Percentiles rank a stretch among this genome's conserved stretches.
Conservation (phyloP, 2,113 vertebrate genomes). For the Sander vitreus region DNA sequence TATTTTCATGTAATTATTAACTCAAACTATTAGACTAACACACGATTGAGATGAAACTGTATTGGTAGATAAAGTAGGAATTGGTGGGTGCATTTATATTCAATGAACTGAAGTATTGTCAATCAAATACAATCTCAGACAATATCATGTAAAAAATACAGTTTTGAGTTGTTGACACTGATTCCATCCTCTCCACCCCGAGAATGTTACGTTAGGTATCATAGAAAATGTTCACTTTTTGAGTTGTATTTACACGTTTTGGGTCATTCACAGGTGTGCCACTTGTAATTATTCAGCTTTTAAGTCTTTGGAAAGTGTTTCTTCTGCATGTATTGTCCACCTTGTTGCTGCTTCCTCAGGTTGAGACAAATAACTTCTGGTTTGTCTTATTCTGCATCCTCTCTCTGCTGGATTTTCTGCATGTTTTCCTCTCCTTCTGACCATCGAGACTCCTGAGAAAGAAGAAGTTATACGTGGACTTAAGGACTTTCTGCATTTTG, state of each 20-base stretch:
- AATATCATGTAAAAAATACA: background rate
- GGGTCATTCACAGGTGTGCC: background rate
- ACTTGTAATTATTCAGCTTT: background rate
- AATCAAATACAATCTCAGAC: background rate
- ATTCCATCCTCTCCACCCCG: slow-evolving; percentile 39
- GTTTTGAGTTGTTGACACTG: background rate
- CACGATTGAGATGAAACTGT: background rate
- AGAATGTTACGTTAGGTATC: slow-evolving; percentile 21
- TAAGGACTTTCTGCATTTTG: background rate
- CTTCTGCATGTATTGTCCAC: background rate
- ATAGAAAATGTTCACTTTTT: slow-evolving; percentile 29
- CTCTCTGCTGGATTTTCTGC: slow-evolving; percentile 47
- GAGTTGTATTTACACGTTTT: slow-evolving; percentile 9
- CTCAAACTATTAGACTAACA: background rate
- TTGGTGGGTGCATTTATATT: slow-evolving; percentile 12
- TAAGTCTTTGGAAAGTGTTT: slow-evolving; percentile 6
- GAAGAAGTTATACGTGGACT: background rate
- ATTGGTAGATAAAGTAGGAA: slow-evolving; percentile 24
- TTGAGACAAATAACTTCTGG: slow-evolving; percentile 52
- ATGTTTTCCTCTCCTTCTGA: slow-evolving; percentile 23
- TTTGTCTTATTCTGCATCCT: slow-evolving; percentile 64
- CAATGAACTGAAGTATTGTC: background rate
- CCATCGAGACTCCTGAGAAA: slow-evolving; percentile 39
- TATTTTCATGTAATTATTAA: background rate
- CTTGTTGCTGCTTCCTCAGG: slow-evolving; percentile 40